phyloP scores from a whole-genome alignment of 2,888 invertebrate species.

The Andrena marginata region DNA sequence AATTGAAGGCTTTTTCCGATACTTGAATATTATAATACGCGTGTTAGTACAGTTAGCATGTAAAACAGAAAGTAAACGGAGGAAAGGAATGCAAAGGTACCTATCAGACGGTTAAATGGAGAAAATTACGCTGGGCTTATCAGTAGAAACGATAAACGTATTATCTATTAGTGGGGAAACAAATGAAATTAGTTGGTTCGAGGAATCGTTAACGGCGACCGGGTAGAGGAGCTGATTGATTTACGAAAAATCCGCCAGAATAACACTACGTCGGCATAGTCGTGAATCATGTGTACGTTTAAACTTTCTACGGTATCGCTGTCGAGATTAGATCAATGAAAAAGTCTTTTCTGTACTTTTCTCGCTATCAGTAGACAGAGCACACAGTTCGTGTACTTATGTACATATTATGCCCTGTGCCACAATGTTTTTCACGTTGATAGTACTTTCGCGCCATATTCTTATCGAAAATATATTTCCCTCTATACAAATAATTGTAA shows the following conservation, averaged over 20 bases:
- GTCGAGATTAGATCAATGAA: constrained; percentile 34
- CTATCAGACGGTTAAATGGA: background rate
- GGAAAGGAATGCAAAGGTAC: background rate
- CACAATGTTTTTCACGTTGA: background rate
- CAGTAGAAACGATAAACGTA: background rate
- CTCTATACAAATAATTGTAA: background rate
- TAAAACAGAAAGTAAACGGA: background rate
- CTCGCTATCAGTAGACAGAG: background rate
- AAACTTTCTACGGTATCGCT: constrained; percentile 25
- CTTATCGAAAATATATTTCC: background rate
- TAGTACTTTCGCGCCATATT: constrained; percentile 1
- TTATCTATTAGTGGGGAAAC: constrained; percentile 14
- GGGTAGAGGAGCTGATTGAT: too few species aligned
- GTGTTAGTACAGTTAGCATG: too few species aligned
- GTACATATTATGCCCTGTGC: background rate
- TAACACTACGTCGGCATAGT: background rate
- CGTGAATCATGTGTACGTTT: constrained; percentile 13
- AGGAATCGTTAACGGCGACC: background rate
- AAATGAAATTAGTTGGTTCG: background rate
- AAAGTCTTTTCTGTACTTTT: background rate
- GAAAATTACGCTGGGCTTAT: constrained; percentile 13
- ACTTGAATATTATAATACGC: background rate
- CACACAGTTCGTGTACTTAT: background rate
- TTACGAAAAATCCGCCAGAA: background rate
- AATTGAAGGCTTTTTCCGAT: background rate